Conservation (phyloP, 2,797 vertebrate genomes). For the Chloroceryle amazona region DNA sequence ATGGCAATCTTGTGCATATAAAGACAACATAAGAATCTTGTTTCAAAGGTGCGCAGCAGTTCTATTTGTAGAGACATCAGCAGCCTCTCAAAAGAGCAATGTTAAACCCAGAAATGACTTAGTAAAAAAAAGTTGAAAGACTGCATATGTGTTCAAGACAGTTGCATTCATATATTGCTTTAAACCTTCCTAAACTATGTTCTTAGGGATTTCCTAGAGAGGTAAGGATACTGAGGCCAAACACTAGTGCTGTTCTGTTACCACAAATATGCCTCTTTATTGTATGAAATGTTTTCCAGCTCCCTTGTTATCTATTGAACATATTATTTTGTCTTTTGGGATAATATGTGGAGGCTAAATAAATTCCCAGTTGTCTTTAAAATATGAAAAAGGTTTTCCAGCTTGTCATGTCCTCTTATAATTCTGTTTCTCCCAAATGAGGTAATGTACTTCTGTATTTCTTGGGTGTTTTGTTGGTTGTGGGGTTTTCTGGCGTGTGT, state of each 20-base stretch:
- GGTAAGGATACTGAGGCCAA: neutral
- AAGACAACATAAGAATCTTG: neutral
- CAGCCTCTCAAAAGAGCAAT: neutral
- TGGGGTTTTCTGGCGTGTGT: no score
- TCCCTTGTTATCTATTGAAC: neutral
- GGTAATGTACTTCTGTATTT: neutral
- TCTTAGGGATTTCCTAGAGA: neutral
- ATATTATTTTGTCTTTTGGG: neutral
- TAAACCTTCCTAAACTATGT: neutral
- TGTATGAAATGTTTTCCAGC: neutral
- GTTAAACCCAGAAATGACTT: neutral
- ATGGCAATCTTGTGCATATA: fast-evolving
- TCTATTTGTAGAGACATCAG: neutral
- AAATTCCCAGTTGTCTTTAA: neutral
- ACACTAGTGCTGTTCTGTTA: neutral
- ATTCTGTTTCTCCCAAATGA: neutral
- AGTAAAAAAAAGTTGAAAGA: neutral
- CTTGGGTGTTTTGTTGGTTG: neutral
- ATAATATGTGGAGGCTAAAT: neutral
- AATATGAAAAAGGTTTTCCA: neutral
- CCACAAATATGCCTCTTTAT: neutral
- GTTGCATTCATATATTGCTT: neutral
- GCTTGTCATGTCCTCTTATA: fast-evolving
- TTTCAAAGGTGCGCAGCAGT: neutral
- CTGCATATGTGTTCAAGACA: fast-evolving